Percentiles rank a stretch among this genome's conserved stretches.
These are phyloP conservation scores for Julus scanicus DNA, from an alignment of 2,888 invertebrate genomes.

Conservation along the genomic window DNA sequence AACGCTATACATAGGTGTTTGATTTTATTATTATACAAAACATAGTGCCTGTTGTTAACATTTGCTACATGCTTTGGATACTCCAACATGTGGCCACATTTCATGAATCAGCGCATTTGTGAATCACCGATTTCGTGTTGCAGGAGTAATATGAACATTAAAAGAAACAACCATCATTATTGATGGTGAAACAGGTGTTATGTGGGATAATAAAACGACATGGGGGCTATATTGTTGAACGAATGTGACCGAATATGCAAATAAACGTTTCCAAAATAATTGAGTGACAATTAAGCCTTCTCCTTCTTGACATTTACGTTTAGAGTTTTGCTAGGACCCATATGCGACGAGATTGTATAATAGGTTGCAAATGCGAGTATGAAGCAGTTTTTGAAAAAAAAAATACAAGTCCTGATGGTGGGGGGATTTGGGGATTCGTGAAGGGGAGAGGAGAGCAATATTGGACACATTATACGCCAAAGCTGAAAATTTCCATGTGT, in stretches of 20 bases:
- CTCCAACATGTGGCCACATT: too few species aligned
- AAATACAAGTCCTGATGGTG: background rate
- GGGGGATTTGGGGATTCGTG: background rate
- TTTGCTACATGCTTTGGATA: too few species aligned
- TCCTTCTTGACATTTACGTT: conserved; percentile 29
- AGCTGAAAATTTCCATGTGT: background rate
- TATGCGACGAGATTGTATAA: background rate
- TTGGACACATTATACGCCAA: background rate
- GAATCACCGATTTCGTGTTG: background rate
- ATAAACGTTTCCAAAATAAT: conserved; percentile 2
- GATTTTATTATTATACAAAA: too few species aligned
- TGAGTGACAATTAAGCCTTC: background rate
- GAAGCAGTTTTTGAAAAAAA: background rate
- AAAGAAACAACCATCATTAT: background rate
- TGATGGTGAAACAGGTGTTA: background rate
- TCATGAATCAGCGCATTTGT: background rate
- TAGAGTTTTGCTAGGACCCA: background rate
- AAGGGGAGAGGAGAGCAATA: background rate
- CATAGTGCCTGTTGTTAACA: too few species aligned
- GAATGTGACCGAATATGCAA: background rate
- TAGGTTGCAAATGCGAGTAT: background rate
- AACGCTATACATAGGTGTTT: too few species aligned
- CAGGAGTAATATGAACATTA: background rate
- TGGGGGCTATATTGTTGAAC: background rate
- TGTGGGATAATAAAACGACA: background rate